Conservation (phyloP, 1,140 invertebrate species). For the Lucilia sericata region DNA sequence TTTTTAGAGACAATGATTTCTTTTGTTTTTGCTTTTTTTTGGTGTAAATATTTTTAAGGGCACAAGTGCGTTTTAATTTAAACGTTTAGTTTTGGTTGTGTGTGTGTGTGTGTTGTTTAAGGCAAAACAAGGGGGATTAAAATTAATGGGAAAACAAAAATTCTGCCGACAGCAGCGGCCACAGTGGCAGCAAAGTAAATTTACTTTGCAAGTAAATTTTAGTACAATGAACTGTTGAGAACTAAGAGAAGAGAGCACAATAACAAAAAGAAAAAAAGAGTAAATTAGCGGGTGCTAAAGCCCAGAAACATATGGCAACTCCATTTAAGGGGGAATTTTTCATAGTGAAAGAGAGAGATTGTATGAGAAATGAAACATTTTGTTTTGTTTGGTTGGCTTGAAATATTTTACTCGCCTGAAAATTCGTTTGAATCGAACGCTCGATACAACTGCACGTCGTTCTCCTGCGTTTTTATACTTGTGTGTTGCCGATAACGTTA, state of each 20-base stretch:
- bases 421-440: constrained; percentile 47
- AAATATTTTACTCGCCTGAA: constrained; percentile 37
- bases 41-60: not conserved
- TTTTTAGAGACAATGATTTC: not conserved
- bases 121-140: not conserved
- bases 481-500: constrained; percentile 31
- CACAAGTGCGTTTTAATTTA: constrained; percentile 19
- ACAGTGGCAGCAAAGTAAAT: constrained; percentile 17
- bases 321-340: not conserved
- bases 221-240: constrained; percentile 23
- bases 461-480: not conserved
- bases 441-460: constrained; percentile 43
- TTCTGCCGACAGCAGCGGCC: not conserved
- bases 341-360: not conserved
- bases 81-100: not conserved
- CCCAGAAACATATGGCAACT: not conserved
- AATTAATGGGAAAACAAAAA: not conserved
- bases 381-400: constrained; percentile 1
- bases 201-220: constrained; percentile 16
- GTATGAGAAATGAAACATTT: not conserved
- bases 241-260: not conserved
- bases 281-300: too few species aligned
- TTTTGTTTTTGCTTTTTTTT: too few species aligned
- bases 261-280: too few species aligned
- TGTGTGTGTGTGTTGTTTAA: not conserved